A percentile compares a stretch with the other conserved stretches of the same genome.
Conservation (phyloP, 2,797 vertebrate genomes). For the Distichodus sexfasciatus region DNA sequence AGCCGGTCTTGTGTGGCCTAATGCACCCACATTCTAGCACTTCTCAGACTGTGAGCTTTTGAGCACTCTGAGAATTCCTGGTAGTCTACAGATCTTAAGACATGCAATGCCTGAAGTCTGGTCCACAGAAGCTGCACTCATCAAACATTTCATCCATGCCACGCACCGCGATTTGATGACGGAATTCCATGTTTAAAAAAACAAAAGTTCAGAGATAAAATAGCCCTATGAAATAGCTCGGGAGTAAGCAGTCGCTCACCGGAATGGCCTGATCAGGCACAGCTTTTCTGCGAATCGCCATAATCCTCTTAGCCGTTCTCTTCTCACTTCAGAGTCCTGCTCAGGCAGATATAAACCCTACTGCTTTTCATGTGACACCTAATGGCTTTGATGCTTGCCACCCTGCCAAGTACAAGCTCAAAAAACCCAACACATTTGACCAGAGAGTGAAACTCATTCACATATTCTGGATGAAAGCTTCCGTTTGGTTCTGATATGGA, state of each 20-base stretch:
- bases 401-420: constrained; percentile 1
- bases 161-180: neutral
- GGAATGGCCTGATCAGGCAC: constrained; percentile 23
- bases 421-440: constrained; percentile 12
- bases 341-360: constrained; percentile 29
- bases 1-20: constrained; percentile 44
- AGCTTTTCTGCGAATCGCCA: constrained; percentile 35
- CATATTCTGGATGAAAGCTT: neutral
- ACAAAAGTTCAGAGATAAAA: neutral
- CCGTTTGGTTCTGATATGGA: too few relatives aligned
- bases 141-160: neutral
- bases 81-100: constrained; percentile 16
- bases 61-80: constrained; percentile 7
- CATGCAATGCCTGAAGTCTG: neutral
- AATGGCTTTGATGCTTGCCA: constrained; percentile 33
- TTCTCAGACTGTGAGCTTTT: constrained; percentile 40
- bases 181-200: neutral
- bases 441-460: neutral
- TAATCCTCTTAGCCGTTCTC: constrained; percentile 45
- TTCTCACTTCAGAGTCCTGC: constrained; percentile 35
- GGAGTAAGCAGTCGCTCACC: constrained; percentile 17
- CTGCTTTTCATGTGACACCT: constrained; percentile 32
- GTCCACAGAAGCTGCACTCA: neutral
- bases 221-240: neutral
- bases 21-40: constrained; percentile 41